A percentile compares a stretch with the other conserved stretches of the same genome.
These are phyloP conservation scores for Pristionchus exspectatus DNA, from an alignment of 2,888 invertebrate species.

Conservation along the genomic window DNA sequence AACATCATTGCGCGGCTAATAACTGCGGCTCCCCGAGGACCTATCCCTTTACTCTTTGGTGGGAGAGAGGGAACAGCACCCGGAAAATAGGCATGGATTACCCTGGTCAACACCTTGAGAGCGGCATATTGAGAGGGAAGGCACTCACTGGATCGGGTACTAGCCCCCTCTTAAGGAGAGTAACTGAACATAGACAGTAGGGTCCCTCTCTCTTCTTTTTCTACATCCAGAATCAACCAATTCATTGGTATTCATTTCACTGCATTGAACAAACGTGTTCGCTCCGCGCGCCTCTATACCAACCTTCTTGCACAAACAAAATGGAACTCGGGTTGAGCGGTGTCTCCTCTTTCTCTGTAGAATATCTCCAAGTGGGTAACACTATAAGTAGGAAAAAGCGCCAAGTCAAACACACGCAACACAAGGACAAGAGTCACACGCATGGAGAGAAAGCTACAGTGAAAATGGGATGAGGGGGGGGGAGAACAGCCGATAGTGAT, in stretches of 20 bases:
- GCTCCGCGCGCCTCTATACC: background rate
- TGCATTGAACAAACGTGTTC: conserved; percentile 43
- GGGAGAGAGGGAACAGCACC: conserved; percentile 5
- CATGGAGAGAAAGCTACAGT: background rate
- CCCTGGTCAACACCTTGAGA: conserved; percentile 13
- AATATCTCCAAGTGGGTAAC: conserved; percentile 36
- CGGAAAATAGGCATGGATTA: conserved; percentile 29
- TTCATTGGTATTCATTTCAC: conserved; percentile 41
- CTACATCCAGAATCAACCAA: background rate
- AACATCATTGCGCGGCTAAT: conserved; percentile 50
- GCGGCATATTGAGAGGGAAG: background rate
- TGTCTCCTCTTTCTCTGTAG: background rate
- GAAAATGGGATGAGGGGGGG: background rate
- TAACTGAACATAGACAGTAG: conserved; percentile 2
- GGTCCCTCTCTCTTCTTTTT: background rate
- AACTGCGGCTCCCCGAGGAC: conserved; percentile 28
- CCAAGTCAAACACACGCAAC: conserved; percentile 4
- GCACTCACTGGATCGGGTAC: conserved; percentile 10
- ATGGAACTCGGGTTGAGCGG: conserved; percentile 8
- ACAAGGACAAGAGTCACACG: background rate
- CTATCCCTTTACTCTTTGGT: background rate
- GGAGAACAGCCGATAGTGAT: conserved; percentile 41
- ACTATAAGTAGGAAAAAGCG: conserved; percentile 40
- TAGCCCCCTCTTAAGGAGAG: conserved; percentile 33
- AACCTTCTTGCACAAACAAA: conserved; percentile 11